phyloP scores from a whole-genome alignment of 2,888 invertebrate genomes.

The Athalia cordata region DNA sequence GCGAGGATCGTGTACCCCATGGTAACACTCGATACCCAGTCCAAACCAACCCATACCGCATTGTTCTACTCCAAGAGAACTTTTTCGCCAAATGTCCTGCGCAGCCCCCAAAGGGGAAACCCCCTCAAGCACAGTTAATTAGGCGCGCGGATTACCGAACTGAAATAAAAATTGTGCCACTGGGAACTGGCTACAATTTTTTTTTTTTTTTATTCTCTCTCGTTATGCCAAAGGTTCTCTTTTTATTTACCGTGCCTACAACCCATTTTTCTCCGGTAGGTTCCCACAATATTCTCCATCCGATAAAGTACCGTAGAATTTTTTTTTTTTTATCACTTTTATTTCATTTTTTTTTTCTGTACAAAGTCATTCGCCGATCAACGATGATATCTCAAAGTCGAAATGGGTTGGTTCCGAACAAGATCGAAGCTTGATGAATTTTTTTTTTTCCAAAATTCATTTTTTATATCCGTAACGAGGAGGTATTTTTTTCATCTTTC shows the following conservation, averaged over 20 bases:
- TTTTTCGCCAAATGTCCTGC: slow-evolving; percentile 39
- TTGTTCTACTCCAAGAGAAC: slow-evolving; percentile 55
- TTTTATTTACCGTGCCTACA: not conserved
- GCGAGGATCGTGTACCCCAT: slow-evolving; percentile 60
- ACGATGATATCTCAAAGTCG: too few relatives aligned
- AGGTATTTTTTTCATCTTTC: too few relatives aligned
- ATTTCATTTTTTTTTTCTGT: too few relatives aligned
- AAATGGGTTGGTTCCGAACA: too few relatives aligned
- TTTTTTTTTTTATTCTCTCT: not conserved
- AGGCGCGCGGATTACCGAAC: slow-evolving; percentile 29
- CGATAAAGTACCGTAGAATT: too few relatives aligned
- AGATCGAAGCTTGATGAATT: too few relatives aligned
- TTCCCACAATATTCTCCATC: not conserved
- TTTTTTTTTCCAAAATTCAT: too few relatives aligned
- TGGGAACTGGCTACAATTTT: not conserved
- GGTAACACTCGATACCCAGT: slow-evolving; percentile 49
- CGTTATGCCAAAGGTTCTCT: not conserved
- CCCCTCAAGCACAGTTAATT: slow-evolving; percentile 28
- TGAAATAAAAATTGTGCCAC: slow-evolving; percentile 2
- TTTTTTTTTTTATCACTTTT: too few relatives aligned
- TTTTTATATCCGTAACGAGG: too few relatives aligned
- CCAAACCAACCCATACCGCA: slow-evolving; percentile 48
- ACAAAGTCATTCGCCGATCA: too few relatives aligned
- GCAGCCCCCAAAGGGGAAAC: not conserved
- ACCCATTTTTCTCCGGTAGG: not conserved